Base-by-base conservation (phyloP, 2,797 vertebrate species). In the Ataeniobius toweri region DNA sequence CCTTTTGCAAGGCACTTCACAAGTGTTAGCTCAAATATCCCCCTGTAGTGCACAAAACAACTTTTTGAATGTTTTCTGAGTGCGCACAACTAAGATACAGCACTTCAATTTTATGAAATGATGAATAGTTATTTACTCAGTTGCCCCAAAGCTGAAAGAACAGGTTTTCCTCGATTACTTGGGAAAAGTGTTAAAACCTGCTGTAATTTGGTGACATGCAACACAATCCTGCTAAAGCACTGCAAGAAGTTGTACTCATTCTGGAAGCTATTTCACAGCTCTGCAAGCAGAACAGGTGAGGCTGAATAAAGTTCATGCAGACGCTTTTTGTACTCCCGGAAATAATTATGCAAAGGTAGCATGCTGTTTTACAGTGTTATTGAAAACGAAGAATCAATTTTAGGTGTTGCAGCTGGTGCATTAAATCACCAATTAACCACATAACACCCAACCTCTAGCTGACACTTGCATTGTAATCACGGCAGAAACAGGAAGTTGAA, bases 401-500 rank as follows among this genome's bases (percentile, higher is more conserved):
- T 85, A 93, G 92, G 94, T 95, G 94, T 94, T 31, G 48, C 82
- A 85, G 80, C 63, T 88, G 82, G 74, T 91, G 88, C 91, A 92
- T 94, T 93, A 91, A 93, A 93, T 89, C 77, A 87, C 91, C 90
- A 94, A 95, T 95, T 94, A 94, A 91, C 78, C 86, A 76, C 89
- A 88, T 94, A 90, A 93, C 94, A 94, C 92, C 89, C 87, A 77
- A 87, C 80, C 72, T 84, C 65, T 86, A 63, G 80, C 81, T 88
- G 87, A 94, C 93, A 91, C 90, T 75, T 78, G 83, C 41, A 76
- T 85, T 86, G 31, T 89, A 89, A 91, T 88, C 77, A 80, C 72
- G 86, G 83, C 73, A 71, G 82, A 84, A 89, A 88, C 68, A 86
- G 85, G 85, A 91, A 90, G 86, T 68, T 53, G 75, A 70, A 77